These are phyloP conservation scores for Poecilia velifera DNA, from an alignment of 2,797 vertebrate species.

Conservation along the genomic window DNA sequence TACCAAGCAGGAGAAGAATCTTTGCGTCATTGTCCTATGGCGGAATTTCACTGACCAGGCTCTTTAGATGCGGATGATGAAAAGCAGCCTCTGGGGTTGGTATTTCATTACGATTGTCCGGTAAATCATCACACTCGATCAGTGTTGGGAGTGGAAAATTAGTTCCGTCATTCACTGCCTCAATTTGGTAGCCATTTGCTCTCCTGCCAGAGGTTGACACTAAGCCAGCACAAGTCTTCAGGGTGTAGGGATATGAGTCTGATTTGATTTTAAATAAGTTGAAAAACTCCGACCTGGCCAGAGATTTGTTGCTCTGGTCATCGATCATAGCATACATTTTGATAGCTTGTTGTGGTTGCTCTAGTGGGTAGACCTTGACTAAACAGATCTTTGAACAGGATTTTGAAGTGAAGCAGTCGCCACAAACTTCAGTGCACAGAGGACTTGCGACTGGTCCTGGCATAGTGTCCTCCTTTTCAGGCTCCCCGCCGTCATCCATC, in stretches of 20 bases:
- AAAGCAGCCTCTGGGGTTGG: neutral
- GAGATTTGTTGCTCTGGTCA: neutral
- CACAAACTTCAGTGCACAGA: neutral
- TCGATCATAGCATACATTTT: neutral
- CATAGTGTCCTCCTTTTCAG: neutral
- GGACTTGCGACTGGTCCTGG: neutral
- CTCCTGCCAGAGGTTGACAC: neutral
- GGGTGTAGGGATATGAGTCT: constrained; percentile 1
- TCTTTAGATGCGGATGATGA: neutral
- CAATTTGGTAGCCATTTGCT: neutral
- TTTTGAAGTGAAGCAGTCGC: neutral
- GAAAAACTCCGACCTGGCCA: constrained; percentile 2
- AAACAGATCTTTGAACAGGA: constrained; percentile 5
- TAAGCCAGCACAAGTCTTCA: constrained; percentile 7
- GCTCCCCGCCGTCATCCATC: neutral
- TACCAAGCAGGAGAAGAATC: neutral
- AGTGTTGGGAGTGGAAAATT: neutral
- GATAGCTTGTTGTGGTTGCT: neutral
- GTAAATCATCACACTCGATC: neutral
- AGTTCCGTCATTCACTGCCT: neutral
- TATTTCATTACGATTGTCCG: constrained; percentile 1
- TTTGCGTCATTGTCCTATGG: neutral
- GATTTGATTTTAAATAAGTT: neutral
- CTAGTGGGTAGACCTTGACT: neutral
- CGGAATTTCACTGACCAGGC: neutral